Evolutionary conservation across 2,888 invertebrate genomes (phyloP).

Genomic region (Caenorhabditis virilis): DNA sequence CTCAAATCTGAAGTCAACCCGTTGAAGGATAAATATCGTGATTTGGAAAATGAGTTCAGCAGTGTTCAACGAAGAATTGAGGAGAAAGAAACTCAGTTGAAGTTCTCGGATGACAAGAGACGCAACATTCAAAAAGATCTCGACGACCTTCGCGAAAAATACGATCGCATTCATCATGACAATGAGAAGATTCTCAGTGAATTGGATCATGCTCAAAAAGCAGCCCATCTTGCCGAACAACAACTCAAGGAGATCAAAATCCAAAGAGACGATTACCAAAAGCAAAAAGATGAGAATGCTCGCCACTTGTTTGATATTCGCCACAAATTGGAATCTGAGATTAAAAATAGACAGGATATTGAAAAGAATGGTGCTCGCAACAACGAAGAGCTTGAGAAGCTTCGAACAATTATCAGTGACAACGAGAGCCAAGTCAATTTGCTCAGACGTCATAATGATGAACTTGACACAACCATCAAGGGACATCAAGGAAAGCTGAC

Average conservation of each 20-base stretch:
- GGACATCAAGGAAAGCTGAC: conserved; percentile 63
- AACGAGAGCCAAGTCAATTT: conserved; percentile 60
- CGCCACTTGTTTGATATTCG: conserved; percentile 60
- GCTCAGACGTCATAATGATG: conserved; percentile 66
- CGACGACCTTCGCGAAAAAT: conserved; percentile 52
- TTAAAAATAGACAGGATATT: conserved; percentile 45
- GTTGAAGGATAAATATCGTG: conserved; percentile 59
- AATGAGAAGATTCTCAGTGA: conserved; percentile 52
- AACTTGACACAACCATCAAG: conserved; percentile 66
- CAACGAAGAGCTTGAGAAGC: conserved; percentile 63
- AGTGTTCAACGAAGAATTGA: conserved; percentile 55
- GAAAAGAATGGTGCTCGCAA: conserved; percentile 46
- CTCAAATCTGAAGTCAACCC: conserved; percentile 60
- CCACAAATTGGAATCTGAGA: conserved; percentile 58
- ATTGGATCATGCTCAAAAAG: conserved; percentile 52
- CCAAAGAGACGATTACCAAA: conserved; percentile 65
- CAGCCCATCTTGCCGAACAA: conserved; percentile 57
- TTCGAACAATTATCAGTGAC: conserved; percentile 56
- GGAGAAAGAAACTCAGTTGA: conserved; percentile 57
- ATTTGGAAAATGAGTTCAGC: conserved; percentile 64
- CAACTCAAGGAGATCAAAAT: conserved; percentile 62
- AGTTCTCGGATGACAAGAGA: conserved; percentile 48
- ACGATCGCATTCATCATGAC: conserved; percentile 51
- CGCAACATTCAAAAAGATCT: conserved; percentile 50
- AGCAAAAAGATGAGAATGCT: conserved; percentile 63